phyloP scores from a whole-genome alignment of 2,113 vertebrate genomes.

The Sterna hirundo region DNA sequence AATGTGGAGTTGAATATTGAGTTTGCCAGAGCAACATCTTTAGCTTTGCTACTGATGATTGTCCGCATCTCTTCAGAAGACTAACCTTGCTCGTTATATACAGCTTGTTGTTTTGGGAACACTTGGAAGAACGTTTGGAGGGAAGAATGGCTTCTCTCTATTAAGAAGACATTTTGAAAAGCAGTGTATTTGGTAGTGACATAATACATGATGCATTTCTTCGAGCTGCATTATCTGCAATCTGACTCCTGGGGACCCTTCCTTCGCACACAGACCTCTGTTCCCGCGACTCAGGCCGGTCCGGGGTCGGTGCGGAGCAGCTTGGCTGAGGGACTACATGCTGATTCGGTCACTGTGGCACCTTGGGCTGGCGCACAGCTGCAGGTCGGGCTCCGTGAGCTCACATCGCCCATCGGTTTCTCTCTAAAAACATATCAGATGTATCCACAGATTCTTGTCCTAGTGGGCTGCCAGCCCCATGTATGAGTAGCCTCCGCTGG shows the following conservation, averaged over 20 bases:
- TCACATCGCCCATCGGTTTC: no score
- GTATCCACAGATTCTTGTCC: fast-evolving
- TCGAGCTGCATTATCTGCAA: neutral
- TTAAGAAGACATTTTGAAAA: neutral
- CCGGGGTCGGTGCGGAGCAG: neutral
- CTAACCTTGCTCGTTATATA: neutral
- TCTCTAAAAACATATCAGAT: neutral
- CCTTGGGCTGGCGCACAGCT: neutral
- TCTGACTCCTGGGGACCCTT: neutral
- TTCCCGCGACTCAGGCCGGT: fast-evolving
- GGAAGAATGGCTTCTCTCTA: neutral
- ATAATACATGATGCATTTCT: neutral
- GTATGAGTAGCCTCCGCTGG: neutral
- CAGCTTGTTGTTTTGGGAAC: neutral
- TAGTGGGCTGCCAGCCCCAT: neutral
- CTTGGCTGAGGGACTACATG: neutral
- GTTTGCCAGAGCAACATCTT: neutral
- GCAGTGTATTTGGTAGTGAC: neutral
- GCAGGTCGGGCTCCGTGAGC: fast-evolving
- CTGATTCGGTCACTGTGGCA: neutral
- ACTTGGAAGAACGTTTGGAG: neutral
- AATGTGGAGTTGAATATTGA: neutral
- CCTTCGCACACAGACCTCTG: neutral
- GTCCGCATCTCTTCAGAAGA: neutral
- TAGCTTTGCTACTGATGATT: neutral